Evolutionary conservation across 1,140 invertebrate genomes (phyloP), one percentile per base, ranked within the genome.

Genomic region (Schlechtendalia chinensis): DNA sequence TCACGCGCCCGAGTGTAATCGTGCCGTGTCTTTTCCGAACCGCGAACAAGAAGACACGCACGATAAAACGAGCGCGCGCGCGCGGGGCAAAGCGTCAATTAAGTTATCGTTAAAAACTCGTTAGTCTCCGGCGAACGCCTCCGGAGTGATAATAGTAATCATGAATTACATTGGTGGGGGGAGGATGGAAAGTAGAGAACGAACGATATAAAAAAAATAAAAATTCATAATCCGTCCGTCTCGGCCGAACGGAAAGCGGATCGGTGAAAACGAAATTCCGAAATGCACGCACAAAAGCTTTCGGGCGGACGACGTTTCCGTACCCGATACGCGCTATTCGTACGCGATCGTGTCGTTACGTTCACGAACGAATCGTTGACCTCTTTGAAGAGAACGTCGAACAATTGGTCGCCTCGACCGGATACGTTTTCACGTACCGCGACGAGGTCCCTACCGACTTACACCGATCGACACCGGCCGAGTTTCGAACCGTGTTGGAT

Each of bases 91-190:
- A 6, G 74, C 74, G 74, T 77, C 74, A 77, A 77, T 77, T 77
- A 77, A 77, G 74, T 77, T 77, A 77, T 77, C 74, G 74, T 77
- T 77, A 77, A 77, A 77, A 77, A 59, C 74, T 77, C 74, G 59
- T 77, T 77, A 77, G 39, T 69, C 67, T 77, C 32, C 39, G 27
- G 56, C 74, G 24, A 1, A 77, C 74, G 56, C 32, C 74, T n/a
- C 54, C 74, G 32, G 12, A 77, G 74, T 29, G 45, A 77, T 59
- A 61, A 77, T 45, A 59, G 74, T 77, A 77, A 77, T 77, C 45
- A 24, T 59, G 32, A 75, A 39, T 3, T 39, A 29, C 1, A 27
- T 29, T 5, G 27, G 29, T 16, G 19, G 12, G n/a, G n/a, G 63
- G 0, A 14, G 24, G 8, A 27, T 17, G 19, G 54, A 16, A 14